Base-by-base conservation (phyloP, 2,888 invertebrate species). In the Schrankia costaestrigalis region DNA sequence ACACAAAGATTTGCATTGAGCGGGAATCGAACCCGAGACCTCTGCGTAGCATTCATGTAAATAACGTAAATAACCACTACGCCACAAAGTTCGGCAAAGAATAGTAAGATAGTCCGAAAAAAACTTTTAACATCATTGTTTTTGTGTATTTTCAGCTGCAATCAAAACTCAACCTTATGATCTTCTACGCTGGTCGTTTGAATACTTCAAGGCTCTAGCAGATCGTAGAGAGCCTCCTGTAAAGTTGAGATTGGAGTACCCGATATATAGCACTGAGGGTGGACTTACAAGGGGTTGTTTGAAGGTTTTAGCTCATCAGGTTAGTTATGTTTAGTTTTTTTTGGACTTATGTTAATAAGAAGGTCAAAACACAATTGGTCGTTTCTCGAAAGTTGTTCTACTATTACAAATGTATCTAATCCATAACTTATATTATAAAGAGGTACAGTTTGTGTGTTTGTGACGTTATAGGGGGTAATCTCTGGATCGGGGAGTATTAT, bases 161-260 rank as follows among this genome's bases (percentile, higher is more conserved):
- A 96, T 97, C 36, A 91, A 95, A 59, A 96, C 96, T 2, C 97
- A 97, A 70, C 97, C 97, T 0, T 92, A 92, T 51, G 97, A 97
- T 82, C 88, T 97, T 0, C 87, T 97, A 0, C 90, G 91, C 46
- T 97, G 97, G 97, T 94, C 96, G 0, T 92, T 90, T 12, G 91
- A 93, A 6, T 95, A 95, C 72, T 97, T 96, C 78, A 90, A 92
- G 25, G 94, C 95, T 1, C 76, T 96, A 47, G 91, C 95, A 0
- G 89, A 94, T 33, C 92, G 93, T 19, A 89, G 93, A n/a, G 90
- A 91, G 0, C 95, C 96, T 0, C 96, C 96, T 0, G 93, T 93
- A 0, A 97, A 96, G 68, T 89, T 93, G 25, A 83, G 94, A 7
- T 76, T 95, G 34, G 95, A 95, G 66, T 94, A 92, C 60, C 93